These are phyloP conservation scores for Eretmochelys imbricata DNA, from an alignment of 2,113 vertebrate species.

Conservation along the genomic window DNA sequence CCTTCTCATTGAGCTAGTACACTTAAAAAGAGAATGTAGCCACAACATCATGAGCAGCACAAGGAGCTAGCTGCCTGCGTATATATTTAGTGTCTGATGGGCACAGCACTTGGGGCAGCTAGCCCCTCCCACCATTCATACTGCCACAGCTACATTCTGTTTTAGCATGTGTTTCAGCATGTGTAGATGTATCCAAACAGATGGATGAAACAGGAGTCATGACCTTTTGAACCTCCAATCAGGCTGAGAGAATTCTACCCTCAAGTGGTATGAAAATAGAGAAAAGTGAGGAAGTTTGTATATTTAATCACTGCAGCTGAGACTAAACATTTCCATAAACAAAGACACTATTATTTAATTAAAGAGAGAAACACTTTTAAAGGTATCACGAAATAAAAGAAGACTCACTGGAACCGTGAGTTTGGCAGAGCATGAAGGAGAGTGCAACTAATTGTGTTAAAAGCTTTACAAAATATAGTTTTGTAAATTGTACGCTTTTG, in stretches of 20 bases:
- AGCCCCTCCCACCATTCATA: neutral
- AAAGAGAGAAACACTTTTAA: neutral
- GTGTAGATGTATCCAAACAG: neutral
- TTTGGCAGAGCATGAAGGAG: neutral
- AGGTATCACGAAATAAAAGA: slow-evolving; percentile 32
- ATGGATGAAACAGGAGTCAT: neutral
- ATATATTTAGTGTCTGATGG: neutral
- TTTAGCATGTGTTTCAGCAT: neutral
- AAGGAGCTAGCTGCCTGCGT: neutral
- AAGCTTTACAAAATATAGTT: neutral
- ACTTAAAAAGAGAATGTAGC: neutral
- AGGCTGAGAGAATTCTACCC: neutral
- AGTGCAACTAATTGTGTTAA: neutral
- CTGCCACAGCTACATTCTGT: too few species aligned
- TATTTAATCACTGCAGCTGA: neutral
- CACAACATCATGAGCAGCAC: neutral
- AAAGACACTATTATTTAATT: neutral
- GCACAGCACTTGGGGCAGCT: neutral
- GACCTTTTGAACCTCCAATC: rapidly evolving
- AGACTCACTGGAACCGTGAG: neutral
- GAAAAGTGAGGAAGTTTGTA: neutral
- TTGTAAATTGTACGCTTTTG: neutral
- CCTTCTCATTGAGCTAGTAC: neutral
- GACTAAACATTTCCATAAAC: neutral
- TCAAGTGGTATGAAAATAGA: neutral